A percentile compares a stretch with the other conserved stretches of the same genome.
Conservation (phyloP, 2,113 vertebrate species). For the Alectura lathami region DNA sequence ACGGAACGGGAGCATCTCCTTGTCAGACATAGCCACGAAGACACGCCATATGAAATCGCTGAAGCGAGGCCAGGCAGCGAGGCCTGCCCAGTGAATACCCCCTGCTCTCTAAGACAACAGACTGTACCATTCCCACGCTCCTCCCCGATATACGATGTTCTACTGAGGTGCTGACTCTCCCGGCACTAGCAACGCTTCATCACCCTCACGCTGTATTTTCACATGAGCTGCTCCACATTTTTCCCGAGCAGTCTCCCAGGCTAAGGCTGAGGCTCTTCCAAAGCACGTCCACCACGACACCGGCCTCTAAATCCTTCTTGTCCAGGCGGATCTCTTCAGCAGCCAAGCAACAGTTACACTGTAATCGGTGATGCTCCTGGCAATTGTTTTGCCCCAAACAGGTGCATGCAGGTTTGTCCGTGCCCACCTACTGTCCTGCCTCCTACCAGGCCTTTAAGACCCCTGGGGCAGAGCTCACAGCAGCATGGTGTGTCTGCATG, state of each 20-base stretch:
- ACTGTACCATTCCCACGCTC: background rate
- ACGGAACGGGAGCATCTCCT: background rate
- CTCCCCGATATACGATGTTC: background rate
- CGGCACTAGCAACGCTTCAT: background rate
- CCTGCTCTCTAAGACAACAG: background rate
- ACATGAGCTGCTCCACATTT: background rate
- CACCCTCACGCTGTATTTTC: background rate
- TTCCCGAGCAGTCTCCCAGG: background rate
- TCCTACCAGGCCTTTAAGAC: background rate
- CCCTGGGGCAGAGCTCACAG: background rate
- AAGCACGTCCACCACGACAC: background rate
- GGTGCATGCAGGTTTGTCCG: background rate
- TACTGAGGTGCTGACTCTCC: background rate
- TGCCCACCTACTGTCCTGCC: background rate
- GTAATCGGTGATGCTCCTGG: background rate
- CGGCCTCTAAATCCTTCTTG: background rate
- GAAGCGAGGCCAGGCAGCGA: background rate
- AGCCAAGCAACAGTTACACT: background rate
- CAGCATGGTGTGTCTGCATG: rapidly evolving
- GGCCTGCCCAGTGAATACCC: background rate
- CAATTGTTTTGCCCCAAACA: rapidly evolving
- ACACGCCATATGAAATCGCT: background rate
- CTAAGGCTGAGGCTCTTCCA: background rate
- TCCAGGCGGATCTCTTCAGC: background rate
- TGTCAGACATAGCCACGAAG: background rate